Base-by-base conservation (phyloP, 1,140 invertebrate genomes). In the Aphelinus atriplicis region DNA sequence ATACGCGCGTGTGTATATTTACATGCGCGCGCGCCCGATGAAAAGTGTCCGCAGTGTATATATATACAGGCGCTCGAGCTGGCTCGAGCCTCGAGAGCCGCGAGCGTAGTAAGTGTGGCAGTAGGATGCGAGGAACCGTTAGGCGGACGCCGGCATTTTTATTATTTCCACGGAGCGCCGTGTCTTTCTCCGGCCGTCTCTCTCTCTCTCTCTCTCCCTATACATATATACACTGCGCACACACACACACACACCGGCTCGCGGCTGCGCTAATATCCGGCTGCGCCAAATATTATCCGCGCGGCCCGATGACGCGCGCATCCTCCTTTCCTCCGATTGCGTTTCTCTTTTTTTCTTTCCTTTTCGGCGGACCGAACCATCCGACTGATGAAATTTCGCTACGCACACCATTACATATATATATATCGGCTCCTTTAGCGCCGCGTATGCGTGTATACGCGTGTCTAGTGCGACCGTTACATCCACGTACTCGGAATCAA, bases 121-220 rank as follows among this genome's bases (percentile, higher is more conserved):
- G 83, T 84, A 84, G 83, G 83, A 82, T 84, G 77, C 62, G 75
- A 80, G 76, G 67, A 81, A 83, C 82, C 83, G 82, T 84, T 84
- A 83, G 68, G 72, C 77, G 73, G 78, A 74, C 78, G 79, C 72
- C 57, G 68, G 71, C 78, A 83, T 82, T 83, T 82, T 82, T 81
- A 80, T 80, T 78, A 81, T 82, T 78, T 74, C 76, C 79, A 61
- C 69, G 43, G 66, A 48, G 55, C 66, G 2, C 51, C 51, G 51
- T 4, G 4, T 53, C 51, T 4, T 53, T 53, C 51, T 4, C 51
- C 51, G 4, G 51, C 51, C 51, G 51, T 6, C 9, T 6, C 51
- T 53, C 9, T 9, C 51, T 67, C 55, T 55, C 65, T 55, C 45
- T 51, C 47, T 1, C n/a, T 50, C 2, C 26, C 26, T 26, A 26